Evolutionary conservation across 2,113 vertebrate species (phyloP).

Genomic region (Eurystomus gularis): DNA sequence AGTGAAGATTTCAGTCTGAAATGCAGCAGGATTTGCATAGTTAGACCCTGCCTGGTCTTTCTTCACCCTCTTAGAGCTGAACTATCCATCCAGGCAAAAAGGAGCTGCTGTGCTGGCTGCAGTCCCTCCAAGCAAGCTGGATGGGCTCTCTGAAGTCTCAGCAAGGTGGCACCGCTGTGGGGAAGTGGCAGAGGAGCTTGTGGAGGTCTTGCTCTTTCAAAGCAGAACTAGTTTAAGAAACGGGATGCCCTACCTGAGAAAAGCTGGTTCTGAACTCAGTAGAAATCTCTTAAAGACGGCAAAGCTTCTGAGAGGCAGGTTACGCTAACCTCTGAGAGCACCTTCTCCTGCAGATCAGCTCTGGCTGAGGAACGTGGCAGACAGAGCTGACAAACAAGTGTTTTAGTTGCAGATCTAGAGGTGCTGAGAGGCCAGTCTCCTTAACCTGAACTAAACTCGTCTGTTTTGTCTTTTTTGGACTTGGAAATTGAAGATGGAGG

Average conservation of each 20-base stretch:
- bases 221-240: neutral
- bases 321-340: neutral
- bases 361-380: neutral
- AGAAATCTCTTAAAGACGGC: neutral
- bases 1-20: neutral
- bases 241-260: neutral
- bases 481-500: neutral
- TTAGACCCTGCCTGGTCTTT: neutral
- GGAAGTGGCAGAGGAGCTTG: neutral
- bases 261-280: neutral
- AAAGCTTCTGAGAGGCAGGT: neutral
- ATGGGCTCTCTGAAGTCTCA: neutral
- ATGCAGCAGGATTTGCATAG: neutral
- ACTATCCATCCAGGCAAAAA: neutral
- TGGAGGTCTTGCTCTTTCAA: neutral
- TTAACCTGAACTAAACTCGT: neutral
- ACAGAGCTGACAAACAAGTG: neutral
- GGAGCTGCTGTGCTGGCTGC: neutral
- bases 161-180: neutral
- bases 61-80: neutral
- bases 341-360: neutral
- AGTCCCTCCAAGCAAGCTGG: neutral
- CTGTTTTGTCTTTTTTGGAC: neutral
- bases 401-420: neutral
- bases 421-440: neutral